Evolutionary conservation across 1,140 invertebrate genomes (phyloP).

Genomic region (Philaenus spumarius): DNA sequence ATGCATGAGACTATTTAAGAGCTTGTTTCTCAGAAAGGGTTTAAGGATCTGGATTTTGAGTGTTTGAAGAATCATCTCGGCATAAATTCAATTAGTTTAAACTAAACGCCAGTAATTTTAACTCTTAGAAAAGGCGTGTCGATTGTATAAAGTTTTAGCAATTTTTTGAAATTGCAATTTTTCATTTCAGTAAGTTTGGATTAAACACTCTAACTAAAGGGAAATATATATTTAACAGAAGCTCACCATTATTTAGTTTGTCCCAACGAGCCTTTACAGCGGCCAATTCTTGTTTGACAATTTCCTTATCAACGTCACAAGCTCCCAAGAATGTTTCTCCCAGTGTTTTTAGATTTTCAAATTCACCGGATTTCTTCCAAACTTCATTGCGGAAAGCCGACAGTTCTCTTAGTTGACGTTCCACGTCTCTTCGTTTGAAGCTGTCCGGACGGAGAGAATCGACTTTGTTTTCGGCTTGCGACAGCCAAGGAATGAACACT

Average conservation of each 20-base stretch:
- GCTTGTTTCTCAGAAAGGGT: too few relatives aligned
- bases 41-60: too few relatives aligned
- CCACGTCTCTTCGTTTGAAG: conserved; percentile 79
- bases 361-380: conserved; percentile 87
- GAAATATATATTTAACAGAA: too few relatives aligned
- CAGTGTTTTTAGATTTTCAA: conserved; percentile 75
- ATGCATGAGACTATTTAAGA: too few relatives aligned
- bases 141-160: too few relatives aligned
- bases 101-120: too few relatives aligned
- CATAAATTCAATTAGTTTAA: too few relatives aligned
- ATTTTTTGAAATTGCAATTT: too few relatives aligned
- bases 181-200: too few relatives aligned
- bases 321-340: conserved; percentile 79
- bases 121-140: too few relatives aligned
- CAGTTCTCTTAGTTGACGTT: conserved; percentile 82
- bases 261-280: conserved; percentile 84
- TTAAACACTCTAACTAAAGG: too few relatives aligned
- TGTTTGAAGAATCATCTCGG: too few relatives aligned
- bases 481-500: conserved; percentile 80
- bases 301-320: conserved; percentile 86
- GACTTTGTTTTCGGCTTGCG: conserved; percentile 78
- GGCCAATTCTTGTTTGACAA: conserved; percentile 73
- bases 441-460: conserved; percentile 68
- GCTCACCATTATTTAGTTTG: conserved; percentile 73
- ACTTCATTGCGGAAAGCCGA: conserved; percentile 88